Base-by-base conservation (phyloP, 2,888 invertebrate species). In the Caenorhabditis sp. region DNA sequence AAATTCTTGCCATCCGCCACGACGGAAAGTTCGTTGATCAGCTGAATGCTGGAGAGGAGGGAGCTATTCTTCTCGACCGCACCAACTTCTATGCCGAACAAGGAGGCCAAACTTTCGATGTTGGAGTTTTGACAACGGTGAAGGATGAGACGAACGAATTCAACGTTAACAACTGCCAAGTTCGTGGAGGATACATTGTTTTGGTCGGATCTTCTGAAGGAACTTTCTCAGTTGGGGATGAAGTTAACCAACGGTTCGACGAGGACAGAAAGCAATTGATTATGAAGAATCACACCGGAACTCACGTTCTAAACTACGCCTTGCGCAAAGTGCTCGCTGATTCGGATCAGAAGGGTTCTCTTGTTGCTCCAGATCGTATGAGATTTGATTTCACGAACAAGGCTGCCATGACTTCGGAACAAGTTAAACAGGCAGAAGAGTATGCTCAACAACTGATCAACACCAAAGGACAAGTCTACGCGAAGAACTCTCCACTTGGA, bases 271-370 rank as follows among this genome's bases (percentile, higher is more conserved):
- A 99, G 90, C 94, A 96, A 90, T 94, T 96, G 38, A 94, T 98
- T n/a, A 99, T 99, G 99, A 97, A 96, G 93, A 99, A 99, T 93
- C 97, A 99, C 93, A 96, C 98, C 54, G 98, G 97, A 26, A 99
- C 99, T 0, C 99, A 99, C 93, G 95, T 97, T 54, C 94, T 99
- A 16, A 99, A 99, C 94, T 97, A 95, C 93, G 97, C 96, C 26
- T 94, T 99, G 80, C 94, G 98, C 79, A 95, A 95, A 92, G 96
- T 98, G 28, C 94, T 99, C 51, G 95, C 83, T 24, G 89, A 89
- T 59, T 91, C 90, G 8, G 90, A 91, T 54, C 91, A 91, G 75
- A 91, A 86, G 91, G 98, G 99, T 38, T 98, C 98, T 0, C 94
- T 99, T 44, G 99, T 99, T 0, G 97, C 98, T 90, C 97, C 98